Base-by-base conservation (phyloP, 2,797 vertebrate species). In the Ptychobarbus kaznakovi region DNA sequence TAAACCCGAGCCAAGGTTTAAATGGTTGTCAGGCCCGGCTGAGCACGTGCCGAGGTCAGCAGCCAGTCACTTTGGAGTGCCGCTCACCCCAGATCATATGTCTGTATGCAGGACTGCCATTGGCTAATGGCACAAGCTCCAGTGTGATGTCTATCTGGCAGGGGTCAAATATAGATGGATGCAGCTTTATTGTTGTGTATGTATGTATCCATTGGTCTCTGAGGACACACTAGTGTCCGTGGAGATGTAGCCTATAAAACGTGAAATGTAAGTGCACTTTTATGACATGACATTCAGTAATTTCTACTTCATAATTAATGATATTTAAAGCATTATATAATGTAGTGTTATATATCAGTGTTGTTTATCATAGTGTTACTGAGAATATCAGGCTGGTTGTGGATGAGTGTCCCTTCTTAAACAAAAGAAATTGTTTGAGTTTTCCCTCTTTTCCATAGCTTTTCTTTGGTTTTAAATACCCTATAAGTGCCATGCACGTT, bases 1-100 rank as follows among this genome's bases (percentile, higher is more conserved):
- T 72, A 82, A 82, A 80, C 32, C 53, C 0, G 9, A 82, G 87
- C 85, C 53, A 84, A 85, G 49, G 46, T 74, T 66, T 87, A 87
- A 80, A 73, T 40, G 25, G 22, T 42, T 58, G 76, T 87, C 80
- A 85, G 83, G 65, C 65, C 53, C 6, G 4, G 56, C 51, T 22
- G 38, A 82, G 63, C 63, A 28, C 44, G 68, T 77, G 83, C 83
- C 65, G 79, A 86, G 44, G 82, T 77, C 49, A 70, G 82, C 69
- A 38, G 58, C 58, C 58, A 28, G 63, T 83, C 46, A 15, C 12
- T 6, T 35, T 32, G 69, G 86, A 85, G 74, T 86, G 85, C 61
- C 22, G 18, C 80, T 87, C 15, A 3, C 38, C 20, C 7, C 13
- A n/a, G 53, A 32, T 63, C 25, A 8, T 49, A 28, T 53, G 70